These are phyloP conservation scores for Macrotus californicus DNA, from an alignment of 2,113 vertebrate genomes.

Conservation along the genomic window DNA sequence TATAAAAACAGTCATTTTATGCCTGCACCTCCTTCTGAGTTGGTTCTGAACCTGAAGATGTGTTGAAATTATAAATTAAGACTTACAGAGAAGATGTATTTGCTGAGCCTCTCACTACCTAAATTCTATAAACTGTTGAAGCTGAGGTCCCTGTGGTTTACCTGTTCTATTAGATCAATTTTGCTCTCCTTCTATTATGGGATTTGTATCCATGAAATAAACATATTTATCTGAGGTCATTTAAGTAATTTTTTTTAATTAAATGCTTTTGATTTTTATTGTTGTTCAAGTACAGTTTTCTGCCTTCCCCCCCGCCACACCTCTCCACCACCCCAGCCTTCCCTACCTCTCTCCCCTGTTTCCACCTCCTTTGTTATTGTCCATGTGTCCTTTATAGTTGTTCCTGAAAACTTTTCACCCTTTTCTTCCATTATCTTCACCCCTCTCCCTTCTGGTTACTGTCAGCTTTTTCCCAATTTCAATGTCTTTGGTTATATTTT, in stretches of 20 bases:
- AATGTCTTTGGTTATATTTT: no score
- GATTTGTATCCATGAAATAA: neutral
- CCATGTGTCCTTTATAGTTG: no score
- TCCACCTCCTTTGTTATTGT: no score
- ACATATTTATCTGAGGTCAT: neutral
- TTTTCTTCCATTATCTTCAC: no score
- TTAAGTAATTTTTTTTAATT: neutral
- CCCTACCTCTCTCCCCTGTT: no score
- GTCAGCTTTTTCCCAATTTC: no score
- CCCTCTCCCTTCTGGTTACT: no score
- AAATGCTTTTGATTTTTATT: no score
- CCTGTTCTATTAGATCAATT: neutral
- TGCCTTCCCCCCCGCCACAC: no score
- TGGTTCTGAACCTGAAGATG: neutral
- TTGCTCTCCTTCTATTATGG: neutral
- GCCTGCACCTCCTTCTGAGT: neutral
- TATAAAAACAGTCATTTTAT: neutral
- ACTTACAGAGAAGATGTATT: neutral
- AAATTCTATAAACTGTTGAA: neutral
- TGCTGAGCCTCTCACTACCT: neutral
- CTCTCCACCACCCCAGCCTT: no score
- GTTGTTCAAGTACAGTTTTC: no score
- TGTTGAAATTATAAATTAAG: neutral
- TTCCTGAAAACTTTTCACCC: no score
- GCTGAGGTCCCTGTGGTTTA: neutral